phyloP scores from a whole-genome alignment of 2,113 vertebrate genomes.

The Myxocyprinus asiaticus region DNA sequence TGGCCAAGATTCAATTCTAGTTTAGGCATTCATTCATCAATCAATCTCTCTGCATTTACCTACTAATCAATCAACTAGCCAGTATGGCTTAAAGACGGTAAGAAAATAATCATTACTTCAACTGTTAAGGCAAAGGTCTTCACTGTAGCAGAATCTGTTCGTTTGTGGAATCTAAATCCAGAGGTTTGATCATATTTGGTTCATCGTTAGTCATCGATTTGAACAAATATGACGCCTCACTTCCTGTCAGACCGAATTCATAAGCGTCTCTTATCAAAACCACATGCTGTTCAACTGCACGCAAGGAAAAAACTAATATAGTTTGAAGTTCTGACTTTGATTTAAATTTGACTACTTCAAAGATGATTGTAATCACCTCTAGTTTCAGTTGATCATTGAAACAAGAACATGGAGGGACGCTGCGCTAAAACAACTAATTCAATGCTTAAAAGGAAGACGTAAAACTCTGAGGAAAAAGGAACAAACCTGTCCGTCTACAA shows the following conservation, averaged over 20 bases:
- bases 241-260: neutral
- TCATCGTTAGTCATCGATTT: slow-evolving; percentile 23
- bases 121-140: slow-evolving; percentile 74
- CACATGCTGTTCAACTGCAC: too few relatives aligned
- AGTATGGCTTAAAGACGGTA: slow-evolving; percentile 69
- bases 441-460: slow-evolving; percentile 67
- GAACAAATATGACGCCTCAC: too few relatives aligned
- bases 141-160: slow-evolving; percentile 45
- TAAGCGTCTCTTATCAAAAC: neutral
- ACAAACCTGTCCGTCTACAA: slow-evolving; percentile 48
- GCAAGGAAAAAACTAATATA: too few relatives aligned
- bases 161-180: slow-evolving; percentile 19
- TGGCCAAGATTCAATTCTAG: slow-evolving; percentile 38
- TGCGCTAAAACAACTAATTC: neutral
- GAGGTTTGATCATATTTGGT: slow-evolving; percentile 6
- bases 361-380: neutral
- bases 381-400: neutral
- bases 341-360: neutral
- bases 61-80: slow-evolving; percentile 60
- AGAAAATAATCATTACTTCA: slow-evolving; percentile 60
- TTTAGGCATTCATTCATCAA: slow-evolving; percentile 45
- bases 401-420: neutral
- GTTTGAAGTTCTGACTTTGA: neutral
- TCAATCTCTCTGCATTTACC: slow-evolving; percentile 49
- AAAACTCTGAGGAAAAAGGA: slow-evolving; percentile 45